Percentiles rank a stretch among this genome's conserved stretches.
Conservation (phyloP, 1,140 invertebrate species). For the Scaptomyza graminum region DNA sequence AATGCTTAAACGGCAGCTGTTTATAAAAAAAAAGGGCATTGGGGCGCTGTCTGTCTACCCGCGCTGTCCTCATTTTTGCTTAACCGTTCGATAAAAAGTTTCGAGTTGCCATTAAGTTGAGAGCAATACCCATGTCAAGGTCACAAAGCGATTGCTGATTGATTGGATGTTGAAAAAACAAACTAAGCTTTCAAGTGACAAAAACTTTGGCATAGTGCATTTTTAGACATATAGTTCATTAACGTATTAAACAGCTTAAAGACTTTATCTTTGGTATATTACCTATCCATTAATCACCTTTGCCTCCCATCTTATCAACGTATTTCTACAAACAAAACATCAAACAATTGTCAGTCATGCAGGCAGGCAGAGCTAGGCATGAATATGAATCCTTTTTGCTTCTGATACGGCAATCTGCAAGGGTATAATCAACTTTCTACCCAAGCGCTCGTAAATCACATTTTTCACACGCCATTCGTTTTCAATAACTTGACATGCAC, state of each 20-base stretch:
- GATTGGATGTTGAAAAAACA: no score
- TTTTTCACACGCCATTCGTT: conserved; percentile 79
- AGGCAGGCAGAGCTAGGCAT: neutral
- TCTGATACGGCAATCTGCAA: neutral
- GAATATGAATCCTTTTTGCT: conserved; percentile 11
- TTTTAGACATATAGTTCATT: no score
- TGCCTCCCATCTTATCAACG: conserved; percentile 23
- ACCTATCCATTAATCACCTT: no score
- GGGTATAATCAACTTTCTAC: conserved; percentile 22
- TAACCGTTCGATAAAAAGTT: neutral
- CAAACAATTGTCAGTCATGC: conserved; percentile 37
- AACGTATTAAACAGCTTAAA: no score
- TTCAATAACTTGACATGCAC: conserved; percentile 67
- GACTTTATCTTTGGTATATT: no score
- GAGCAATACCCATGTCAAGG: conserved; percentile 35
- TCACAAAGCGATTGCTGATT: neutral
- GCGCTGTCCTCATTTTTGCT: neutral
- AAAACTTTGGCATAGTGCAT: no score
- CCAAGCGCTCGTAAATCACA: conserved; percentile 51
- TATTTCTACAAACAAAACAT: conserved; percentile 10
- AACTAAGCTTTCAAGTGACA: no score
- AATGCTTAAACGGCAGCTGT: conserved; percentile 50
- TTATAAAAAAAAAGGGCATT: conserved; percentile 5
- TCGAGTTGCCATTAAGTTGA: conserved; percentile 1
- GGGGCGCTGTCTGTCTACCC: conserved; percentile 3